A percentile compares a stretch with the other conserved stretches of the same genome.
These are phyloP conservation scores for Dioctria rufipes DNA, from an alignment of 2,888 invertebrate genomes.

Conservation along the genomic window DNA sequence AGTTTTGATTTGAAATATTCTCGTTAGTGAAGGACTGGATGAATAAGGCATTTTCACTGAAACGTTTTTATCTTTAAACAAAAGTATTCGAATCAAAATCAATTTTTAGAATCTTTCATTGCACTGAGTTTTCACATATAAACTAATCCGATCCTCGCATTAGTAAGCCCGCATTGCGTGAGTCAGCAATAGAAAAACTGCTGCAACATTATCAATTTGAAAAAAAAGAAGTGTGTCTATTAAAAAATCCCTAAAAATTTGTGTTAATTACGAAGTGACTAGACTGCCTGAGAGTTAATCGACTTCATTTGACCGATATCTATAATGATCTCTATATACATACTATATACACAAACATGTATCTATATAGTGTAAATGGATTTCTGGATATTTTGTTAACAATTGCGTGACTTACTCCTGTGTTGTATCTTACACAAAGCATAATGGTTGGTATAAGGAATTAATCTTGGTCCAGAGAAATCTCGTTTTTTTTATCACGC, in stretches of 20 bases:
- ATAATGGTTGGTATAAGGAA: constrained; percentile 4
- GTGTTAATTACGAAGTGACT: constrained; percentile 31
- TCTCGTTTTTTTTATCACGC: constrained; percentile 47
- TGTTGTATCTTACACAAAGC: not conserved
- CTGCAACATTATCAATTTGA: constrained; percentile 15
- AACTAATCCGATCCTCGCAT: too few species aligned
- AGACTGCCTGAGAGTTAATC: not conserved
- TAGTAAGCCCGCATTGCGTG: constrained; percentile 13
- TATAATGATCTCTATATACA: too few species aligned
- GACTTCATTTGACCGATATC: not conserved
- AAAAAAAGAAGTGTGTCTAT: not conserved
- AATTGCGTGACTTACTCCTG: constrained; percentile 29
- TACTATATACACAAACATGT: too few species aligned
- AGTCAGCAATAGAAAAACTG: not conserved
- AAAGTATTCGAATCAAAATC: not conserved
- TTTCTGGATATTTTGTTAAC: constrained; percentile 2
- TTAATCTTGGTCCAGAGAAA: constrained; percentile 48
- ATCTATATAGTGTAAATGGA: not conserved
- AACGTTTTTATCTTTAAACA: too few species aligned
- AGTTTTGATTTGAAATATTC: constrained; percentile 31
- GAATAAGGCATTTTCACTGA: not conserved
- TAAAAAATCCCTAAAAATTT: constrained; percentile 31
- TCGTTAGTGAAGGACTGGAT: not conserved
- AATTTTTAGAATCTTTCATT: not conserved
- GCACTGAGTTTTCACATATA: too few species aligned